Evolutionary conservation across 2,113 vertebrate species (phyloP).

Genomic region (Symphodus melops): DNA sequence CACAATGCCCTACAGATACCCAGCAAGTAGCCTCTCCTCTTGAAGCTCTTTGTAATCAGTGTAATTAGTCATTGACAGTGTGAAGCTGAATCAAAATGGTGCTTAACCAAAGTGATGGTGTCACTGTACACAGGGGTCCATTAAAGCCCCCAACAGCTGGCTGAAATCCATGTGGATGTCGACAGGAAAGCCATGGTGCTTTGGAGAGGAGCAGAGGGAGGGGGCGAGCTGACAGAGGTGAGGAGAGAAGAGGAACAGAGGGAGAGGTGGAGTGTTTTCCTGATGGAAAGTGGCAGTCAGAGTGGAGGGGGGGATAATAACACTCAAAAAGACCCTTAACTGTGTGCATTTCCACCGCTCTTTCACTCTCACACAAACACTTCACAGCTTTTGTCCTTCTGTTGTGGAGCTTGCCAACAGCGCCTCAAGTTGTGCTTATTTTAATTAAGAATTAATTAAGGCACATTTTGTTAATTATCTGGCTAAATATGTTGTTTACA

Average conservation of each 20-base stretch:
- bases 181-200: constrained; percentile 41
- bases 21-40: neutral
- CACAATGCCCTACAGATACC: neutral
- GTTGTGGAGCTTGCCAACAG: neutral
- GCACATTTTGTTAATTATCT: neutral
- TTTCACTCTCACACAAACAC: neutral
- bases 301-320: constrained; percentile 44
- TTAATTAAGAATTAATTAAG: constrained; percentile 11
- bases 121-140: constrained; percentile 34
- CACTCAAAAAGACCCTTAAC: constrained; percentile 34
- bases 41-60: neutral
- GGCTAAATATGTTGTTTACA: constrained; percentile 3
- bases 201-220: neutral
- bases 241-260: constrained; percentile 66
- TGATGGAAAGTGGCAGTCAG: constrained; percentile 73
- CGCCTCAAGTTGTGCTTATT: constrained; percentile 8
- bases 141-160: constrained; percentile 37
- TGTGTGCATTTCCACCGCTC: constrained; percentile 24
- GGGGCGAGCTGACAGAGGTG: constrained; percentile 45
- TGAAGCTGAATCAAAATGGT: constrained; percentile 12
- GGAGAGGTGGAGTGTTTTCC: constrained; percentile 70
- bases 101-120: constrained; percentile 16
- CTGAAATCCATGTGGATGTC: constrained; percentile 46
- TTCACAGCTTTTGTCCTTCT: neutral
- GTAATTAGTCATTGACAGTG: constrained; percentile 20